Conservation (phyloP, 2,888 invertebrate species). For the Endotricha flammealis region DNA sequence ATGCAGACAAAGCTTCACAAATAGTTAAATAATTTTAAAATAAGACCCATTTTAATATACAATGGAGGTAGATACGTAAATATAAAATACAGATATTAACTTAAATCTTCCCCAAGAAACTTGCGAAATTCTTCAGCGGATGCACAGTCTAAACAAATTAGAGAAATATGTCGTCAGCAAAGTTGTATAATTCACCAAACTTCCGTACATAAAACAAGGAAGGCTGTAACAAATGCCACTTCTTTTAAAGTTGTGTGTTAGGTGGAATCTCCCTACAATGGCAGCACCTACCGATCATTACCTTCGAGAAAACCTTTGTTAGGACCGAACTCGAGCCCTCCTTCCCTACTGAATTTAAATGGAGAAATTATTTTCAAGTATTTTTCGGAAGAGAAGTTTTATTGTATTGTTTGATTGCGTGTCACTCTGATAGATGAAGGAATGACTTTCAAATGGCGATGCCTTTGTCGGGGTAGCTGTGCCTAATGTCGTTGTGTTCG, state of each 20-base stretch:
- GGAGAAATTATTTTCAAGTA: slow-evolving; percentile 76
- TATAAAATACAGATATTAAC: too few species aligned
- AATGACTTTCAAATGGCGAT: slow-evolving; percentile 62
- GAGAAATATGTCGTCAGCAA: slow-evolving; percentile 13
- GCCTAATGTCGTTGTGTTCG: slow-evolving; percentile 53
- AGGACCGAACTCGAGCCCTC: slow-evolving; percentile 42
- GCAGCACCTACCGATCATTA: slow-evolving; percentile 61
- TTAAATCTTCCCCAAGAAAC: too few species aligned
- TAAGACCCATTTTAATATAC: too few species aligned
- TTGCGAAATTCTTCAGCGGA: too few species aligned
- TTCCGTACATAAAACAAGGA: slow-evolving; percentile 18
- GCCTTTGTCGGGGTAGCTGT: slow-evolving; percentile 54
- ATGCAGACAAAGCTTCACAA: too few species aligned
- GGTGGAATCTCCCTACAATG: slow-evolving; percentile 38
- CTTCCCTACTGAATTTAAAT: slow-evolving; percentile 74
- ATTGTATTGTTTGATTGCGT: slow-evolving; percentile 78
- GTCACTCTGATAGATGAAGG: slow-evolving; percentile 74
- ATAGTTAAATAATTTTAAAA: too few species aligned
- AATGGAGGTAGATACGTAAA: too few species aligned
- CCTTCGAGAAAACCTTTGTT: slow-evolving; percentile 61
- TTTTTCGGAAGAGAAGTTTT: slow-evolving; percentile 75
- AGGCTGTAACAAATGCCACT: slow-evolving; percentile 38
- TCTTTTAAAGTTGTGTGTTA: slow-evolving; percentile 36
- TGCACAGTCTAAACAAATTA: slow-evolving; percentile 3
- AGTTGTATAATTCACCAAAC: slow-evolving; percentile 19